phyloP scores from a whole-genome alignment of 1,140 invertebrate genomes.

The Bombus huntii region DNA sequence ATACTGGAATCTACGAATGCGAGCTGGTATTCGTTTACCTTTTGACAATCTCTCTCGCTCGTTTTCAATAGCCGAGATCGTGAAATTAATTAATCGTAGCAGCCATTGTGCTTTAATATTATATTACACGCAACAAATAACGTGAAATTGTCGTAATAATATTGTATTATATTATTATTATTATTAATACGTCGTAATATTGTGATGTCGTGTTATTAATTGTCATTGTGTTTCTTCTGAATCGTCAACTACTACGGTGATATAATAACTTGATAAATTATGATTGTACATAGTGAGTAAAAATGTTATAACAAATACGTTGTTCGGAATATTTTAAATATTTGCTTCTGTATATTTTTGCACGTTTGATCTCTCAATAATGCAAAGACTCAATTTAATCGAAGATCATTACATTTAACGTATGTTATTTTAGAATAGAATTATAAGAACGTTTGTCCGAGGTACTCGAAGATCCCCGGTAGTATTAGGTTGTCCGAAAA shows the following conservation, averaged over 20 bases:
- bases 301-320: neutral
- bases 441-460: neutral
- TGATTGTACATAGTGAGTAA: too few relatives aligned
- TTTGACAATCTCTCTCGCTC: neutral
- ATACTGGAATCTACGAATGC: neutral
- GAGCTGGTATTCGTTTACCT: neutral
- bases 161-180: neutral
- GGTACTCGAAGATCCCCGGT: rapidly evolving
- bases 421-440: neutral
- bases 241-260: too few relatives aligned
- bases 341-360: neutral
- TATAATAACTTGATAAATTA: too few relatives aligned
- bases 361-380: neutral
- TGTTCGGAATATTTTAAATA: neutral
- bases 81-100: neutral
- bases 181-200: too few relatives aligned
- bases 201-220: too few relatives aligned
- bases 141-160: neutral
- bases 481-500: neutral
- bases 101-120: neutral
- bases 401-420: neutral
- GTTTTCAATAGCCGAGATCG: neutral
- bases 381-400: neutral
- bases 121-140: neutral
- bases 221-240: too few relatives aligned